These are phyloP conservation scores for Turritopsis rubra DNA, from an alignment of 30 jellyfish, hydroid and myxozoan genomes.

Conservation along the genomic window DNA sequence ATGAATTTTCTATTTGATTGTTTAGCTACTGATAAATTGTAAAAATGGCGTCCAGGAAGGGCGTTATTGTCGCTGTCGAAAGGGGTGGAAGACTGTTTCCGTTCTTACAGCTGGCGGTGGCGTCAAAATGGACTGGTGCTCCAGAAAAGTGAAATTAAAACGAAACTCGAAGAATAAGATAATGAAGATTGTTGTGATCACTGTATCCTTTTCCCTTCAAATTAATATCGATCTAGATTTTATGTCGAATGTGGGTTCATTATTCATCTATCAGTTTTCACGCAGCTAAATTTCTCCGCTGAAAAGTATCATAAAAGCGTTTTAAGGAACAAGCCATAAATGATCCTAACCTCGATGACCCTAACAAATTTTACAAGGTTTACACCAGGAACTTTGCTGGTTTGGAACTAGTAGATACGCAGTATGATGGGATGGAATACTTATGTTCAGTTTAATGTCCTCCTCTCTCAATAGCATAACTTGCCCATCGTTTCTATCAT, in stretches of 20 bases:
- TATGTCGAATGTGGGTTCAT: background rate
- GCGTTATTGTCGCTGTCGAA: conserved; percentile 16
- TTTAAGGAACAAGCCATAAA: background rate
- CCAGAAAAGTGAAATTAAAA: conserved; percentile 3
- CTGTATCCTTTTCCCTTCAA: conserved; percentile 16
- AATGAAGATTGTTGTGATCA: background rate
- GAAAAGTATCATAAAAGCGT: background rate
- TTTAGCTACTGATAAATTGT: conserved; percentile 6
- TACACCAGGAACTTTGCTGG: too few relatives aligned
- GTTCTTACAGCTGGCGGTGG: background rate
- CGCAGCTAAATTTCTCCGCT: background rate
- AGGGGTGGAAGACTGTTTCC: conserved; percentile 29
- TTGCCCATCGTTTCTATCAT: background rate
- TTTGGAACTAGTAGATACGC: too few relatives aligned
- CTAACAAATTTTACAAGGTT: too few relatives aligned
- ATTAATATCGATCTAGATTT: background rate
- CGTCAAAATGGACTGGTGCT: conserved; percentile 28
- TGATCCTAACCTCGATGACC: too few relatives aligned
- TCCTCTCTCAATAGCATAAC: too few relatives aligned
- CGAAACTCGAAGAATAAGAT: background rate
- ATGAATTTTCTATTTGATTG: background rate
- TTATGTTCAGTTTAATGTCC: too few relatives aligned
- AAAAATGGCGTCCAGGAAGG: conserved; percentile 33
- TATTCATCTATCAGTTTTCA: too few relatives aligned
- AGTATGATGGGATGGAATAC: too few relatives aligned